phyloP scores from a whole-genome alignment of 2,888 invertebrate species.

The Hoplodrina blanda region DNA sequence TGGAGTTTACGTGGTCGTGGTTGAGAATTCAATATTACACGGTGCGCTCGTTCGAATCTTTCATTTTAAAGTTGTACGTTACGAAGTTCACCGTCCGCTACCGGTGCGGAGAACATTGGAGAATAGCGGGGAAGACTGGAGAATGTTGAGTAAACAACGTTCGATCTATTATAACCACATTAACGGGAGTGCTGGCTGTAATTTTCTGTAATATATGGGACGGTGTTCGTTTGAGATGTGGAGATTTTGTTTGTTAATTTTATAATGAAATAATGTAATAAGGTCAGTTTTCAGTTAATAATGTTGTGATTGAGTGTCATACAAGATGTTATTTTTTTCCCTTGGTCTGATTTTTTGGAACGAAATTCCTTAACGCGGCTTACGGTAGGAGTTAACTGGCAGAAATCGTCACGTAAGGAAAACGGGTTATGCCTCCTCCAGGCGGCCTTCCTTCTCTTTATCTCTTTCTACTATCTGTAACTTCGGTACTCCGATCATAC shows the following conservation, averaged over 20 bases:
- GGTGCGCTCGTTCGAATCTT: conserved; percentile 74
- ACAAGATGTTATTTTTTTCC: neutral
- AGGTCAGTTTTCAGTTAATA: neutral
- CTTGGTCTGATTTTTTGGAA: no score
- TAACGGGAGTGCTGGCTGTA: conserved; percentile 46
- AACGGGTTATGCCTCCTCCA: no score
- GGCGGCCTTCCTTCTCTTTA: no score
- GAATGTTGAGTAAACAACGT: conserved; percentile 69
- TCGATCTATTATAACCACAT: conserved; percentile 66
- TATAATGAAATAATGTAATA: conserved; percentile 26
- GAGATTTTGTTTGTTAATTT: conserved; percentile 19
- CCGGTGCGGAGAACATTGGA: conserved; percentile 41
- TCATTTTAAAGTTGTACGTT: conserved; percentile 82
- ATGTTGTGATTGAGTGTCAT: neutral
- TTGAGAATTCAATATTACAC: conserved; percentile 63
- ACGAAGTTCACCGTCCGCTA: conserved; percentile 63
- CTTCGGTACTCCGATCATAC: no score
- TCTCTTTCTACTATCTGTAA: no score
- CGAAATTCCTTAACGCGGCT: no score
- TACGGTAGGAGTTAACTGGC: no score
- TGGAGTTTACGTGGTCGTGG: conserved; percentile 52
- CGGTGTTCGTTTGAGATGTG: conserved; percentile 13
- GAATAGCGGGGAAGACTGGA: conserved; percentile 42
- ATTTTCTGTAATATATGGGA: conserved; percentile 18
- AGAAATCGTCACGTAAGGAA: no score